Base-by-base conservation (phyloP, 1,140 invertebrate genomes). In the Apocrypta bakeri region DNA sequence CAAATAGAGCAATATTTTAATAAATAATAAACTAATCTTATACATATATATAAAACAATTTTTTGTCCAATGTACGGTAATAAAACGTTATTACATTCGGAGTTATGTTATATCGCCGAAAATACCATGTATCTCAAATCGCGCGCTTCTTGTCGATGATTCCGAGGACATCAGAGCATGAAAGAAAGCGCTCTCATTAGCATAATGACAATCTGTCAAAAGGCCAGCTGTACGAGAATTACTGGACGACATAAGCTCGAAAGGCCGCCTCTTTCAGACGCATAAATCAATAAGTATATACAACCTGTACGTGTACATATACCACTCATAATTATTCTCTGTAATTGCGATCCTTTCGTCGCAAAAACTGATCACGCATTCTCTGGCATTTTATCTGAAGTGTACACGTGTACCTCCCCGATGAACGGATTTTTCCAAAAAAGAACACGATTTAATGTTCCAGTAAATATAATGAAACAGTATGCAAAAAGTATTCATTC, bases 191-290 rank as follows among this genome's bases (percentile, higher is more conserved):
- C 42, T 8, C 56, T 77, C 63, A 84, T 84, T 83, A 84, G 40
- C 77, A 83, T 83, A 84, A 84, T 80, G 75, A 77, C 77, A 79
- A 84, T 83, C 72, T 77, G 77, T 83, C 75, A 83, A 76, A 81
- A 68, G 72, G 25, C 31, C 33, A 11, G 27, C 11, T 17, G 14
- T 21, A 17, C 40, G 42, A 25, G 61, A 6, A 69, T 40, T 25
- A 56, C 14, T 68, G 72, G 42, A 48, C 14, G 48, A 81, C 31
- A 66, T 17, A 37, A 37, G 33, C 12, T 68, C 37, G 42, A 37
- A 69, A 12, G 17, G 0, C 48, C 29, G 69, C 69, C 0, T 71
- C 48, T 0, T 71, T 2, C 11, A 24, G 12, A 11, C 31, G 24
- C 27, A 69, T 74, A 66, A 29, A 81, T 63, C 40, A 40, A 76